These are phyloP conservation scores for Venusia cambrica DNA, from an alignment of 2,888 invertebrate genomes.

Conservation along the genomic window DNA sequence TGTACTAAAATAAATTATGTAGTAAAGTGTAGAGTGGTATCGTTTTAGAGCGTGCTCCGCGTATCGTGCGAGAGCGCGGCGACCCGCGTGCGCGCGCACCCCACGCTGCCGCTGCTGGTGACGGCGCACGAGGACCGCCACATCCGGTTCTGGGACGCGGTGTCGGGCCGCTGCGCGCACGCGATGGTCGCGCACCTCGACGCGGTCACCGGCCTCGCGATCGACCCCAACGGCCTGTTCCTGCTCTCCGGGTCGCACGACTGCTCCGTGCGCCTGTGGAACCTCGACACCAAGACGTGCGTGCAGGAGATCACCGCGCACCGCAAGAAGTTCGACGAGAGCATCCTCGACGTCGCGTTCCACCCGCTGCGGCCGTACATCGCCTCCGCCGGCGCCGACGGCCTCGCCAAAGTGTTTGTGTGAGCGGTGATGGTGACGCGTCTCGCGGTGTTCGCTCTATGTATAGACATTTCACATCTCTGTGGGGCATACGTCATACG, in stretches of 20 bases:
- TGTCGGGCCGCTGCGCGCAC: slow-evolving; percentile 95
- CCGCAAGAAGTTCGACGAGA: slow-evolving; percentile 99
- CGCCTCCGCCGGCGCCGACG: slow-evolving; percentile 99
- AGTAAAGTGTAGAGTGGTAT: too few relatives aligned
- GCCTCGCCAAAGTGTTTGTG: slow-evolving; percentile 99
- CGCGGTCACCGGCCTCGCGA: slow-evolving; percentile 98
- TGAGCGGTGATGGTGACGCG: slow-evolving; percentile 64
- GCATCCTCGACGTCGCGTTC: slow-evolving; percentile 99
- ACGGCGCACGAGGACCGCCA: slow-evolving; percentile 99
- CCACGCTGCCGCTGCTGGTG: slow-evolving; percentile 96
- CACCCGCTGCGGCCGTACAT: slow-evolving; percentile 99
- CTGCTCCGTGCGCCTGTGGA: slow-evolving; percentile 99
- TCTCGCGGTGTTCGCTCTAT: slow-evolving; percentile 69
- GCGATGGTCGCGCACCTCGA: slow-evolving; percentile 99
- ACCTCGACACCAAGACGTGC: slow-evolving; percentile 99
- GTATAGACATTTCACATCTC: slow-evolving; percentile 80
- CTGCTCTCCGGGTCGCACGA: slow-evolving; percentile 99
- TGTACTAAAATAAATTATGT: too few relatives aligned
- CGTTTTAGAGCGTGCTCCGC: slow-evolving; percentile 80
- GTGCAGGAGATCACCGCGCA: slow-evolving; percentile 99
- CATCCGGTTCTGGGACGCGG: slow-evolving; percentile 99
- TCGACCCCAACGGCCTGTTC: slow-evolving; percentile 99
- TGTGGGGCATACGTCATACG: too few relatives aligned
- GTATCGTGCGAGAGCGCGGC: slow-evolving; percentile 84
- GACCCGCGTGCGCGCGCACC: slow-evolving; percentile 95